Percentiles rank a stretch among this genome's conserved stretches.
These are phyloP conservation scores for Glareola pratincola DNA, from an alignment of 2,113 vertebrate species.

Conservation along the genomic window DNA sequence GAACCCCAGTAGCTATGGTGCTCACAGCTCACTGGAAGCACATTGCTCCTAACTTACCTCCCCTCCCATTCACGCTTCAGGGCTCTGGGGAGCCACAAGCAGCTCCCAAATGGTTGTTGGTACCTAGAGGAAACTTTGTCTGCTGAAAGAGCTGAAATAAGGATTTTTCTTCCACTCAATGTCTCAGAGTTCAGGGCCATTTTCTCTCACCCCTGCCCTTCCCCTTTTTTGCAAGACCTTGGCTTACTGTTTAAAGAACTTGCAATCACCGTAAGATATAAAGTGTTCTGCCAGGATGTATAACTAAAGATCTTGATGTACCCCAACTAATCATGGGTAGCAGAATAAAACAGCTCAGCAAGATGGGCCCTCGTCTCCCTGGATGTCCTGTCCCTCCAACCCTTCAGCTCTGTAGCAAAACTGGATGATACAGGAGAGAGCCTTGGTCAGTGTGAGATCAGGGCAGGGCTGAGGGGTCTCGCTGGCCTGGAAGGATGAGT, in stretches of 20 bases:
- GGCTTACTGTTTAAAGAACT: slow-evolving; percentile 52
- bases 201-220: not conserved
- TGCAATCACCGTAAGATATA: not conserved
- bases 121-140: not conserved
- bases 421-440: fast-evolving
- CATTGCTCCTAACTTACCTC: not conserved
- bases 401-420: not conserved
- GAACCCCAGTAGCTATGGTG: not conserved
- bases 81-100: not conserved
- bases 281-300: slow-evolving; percentile 5
- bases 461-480: not conserved
- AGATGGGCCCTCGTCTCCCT: not conserved
- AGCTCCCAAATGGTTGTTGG: not conserved
- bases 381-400: not conserved
- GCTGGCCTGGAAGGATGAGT: fast-evolving
- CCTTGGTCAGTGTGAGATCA: not conserved
- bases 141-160: not conserved
- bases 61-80: not conserved
- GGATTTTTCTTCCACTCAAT: not conserved
- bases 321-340: not conserved
- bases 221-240: slow-evolving; percentile 29
- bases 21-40: not conserved
- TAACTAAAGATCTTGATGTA: slow-evolving; percentile 8
- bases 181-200: slow-evolving; percentile 18
- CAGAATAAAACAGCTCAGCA: not conserved